These are phyloP conservation scores for Emydoidea blandingii DNA, from an alignment of 2,797 vertebrate species.

Conservation along the genomic window DNA sequence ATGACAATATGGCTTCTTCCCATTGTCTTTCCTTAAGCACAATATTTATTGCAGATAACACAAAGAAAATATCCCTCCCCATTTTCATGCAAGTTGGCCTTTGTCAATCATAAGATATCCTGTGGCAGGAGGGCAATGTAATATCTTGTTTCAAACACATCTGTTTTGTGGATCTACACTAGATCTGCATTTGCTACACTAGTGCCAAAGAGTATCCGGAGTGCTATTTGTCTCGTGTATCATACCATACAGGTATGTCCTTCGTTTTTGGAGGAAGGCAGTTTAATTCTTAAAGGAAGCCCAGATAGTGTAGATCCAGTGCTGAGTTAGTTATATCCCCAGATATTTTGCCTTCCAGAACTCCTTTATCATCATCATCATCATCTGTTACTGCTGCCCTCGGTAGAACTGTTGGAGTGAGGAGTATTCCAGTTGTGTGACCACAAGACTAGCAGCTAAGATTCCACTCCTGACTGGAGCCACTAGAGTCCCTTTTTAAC, in stretches of 20 bases:
- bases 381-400: neutral
- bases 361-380: neutral
- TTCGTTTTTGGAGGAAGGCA: neutral
- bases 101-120: neutral
- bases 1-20: neutral
- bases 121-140: neutral
- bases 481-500: no score
- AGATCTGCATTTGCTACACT: neutral
- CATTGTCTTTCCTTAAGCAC: neutral
- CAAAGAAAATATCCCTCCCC: neutral
- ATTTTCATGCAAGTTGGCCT: neutral
- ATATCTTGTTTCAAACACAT: neutral
- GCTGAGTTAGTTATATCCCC: neutral
- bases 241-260: neutral
- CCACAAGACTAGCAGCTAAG: neutral
- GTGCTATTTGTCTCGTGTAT: neutral
- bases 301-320: neutral
- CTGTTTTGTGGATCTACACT: neutral
- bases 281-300: neutral
- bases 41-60: neutral
- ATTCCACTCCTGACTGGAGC: neutral
- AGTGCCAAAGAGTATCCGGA: neutral
- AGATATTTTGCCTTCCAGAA: neutral
- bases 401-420: neutral
- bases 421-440: neutral